Evolutionary conservation across 2,113 vertebrate species (phyloP).

Genomic region (Alexandromys fortis): DNA sequence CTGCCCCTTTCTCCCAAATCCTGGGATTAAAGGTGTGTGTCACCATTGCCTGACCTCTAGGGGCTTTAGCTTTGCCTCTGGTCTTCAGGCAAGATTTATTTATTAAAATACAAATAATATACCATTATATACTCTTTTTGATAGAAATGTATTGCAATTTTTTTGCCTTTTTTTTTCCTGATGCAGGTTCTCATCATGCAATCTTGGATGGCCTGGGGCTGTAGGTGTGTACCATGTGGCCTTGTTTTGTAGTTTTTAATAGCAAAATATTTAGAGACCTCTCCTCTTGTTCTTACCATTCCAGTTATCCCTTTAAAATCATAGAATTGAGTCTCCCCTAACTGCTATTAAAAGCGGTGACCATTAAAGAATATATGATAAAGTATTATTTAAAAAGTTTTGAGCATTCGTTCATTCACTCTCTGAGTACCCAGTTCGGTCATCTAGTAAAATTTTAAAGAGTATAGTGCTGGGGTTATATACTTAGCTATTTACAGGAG

Average conservation of each 20-base stretch:
- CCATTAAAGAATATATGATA: background rate
- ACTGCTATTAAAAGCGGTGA: slow-evolving; percentile 23
- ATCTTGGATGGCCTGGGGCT: background rate
- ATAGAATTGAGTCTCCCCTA: background rate
- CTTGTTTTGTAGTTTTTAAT: background rate
- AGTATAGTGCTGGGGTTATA: background rate
- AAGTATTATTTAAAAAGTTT: background rate
- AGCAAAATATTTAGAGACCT: slow-evolving; percentile 46
- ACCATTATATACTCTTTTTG: background rate
- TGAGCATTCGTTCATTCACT: background rate
- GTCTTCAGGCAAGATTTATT: no score
- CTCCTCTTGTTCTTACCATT: background rate
- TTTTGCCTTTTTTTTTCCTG: background rate
- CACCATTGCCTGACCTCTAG: no score
- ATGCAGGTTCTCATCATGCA: background rate
- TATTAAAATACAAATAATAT: no score
- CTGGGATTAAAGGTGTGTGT: no score
- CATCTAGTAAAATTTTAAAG: no score
- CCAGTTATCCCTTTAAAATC: slow-evolving; percentile 18
- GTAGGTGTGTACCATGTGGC: background rate
- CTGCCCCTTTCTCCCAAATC: no score
- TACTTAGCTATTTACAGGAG: background rate
- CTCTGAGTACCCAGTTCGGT: background rate
- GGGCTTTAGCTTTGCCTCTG: no score
- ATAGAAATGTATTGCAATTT: background rate